phyloP scores from a whole-genome alignment of 1,140 invertebrate genomes.

The Plodia interpunctella region DNA sequence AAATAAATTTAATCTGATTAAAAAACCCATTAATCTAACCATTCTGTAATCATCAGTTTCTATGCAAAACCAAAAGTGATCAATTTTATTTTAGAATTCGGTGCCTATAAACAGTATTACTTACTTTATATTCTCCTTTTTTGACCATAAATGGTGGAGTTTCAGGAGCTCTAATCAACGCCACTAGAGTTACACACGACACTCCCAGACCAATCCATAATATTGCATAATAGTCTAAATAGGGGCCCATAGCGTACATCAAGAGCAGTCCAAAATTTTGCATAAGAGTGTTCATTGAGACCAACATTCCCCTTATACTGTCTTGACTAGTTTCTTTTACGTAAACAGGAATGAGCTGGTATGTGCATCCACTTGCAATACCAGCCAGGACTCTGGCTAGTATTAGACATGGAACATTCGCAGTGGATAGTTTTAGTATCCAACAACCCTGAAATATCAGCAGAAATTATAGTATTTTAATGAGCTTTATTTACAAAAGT shows the following conservation, averaged over 20 bases:
- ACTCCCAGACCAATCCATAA: constrained; percentile 19
- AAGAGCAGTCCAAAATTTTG: constrained; percentile 27
- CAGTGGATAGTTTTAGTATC: constrained; percentile 21
- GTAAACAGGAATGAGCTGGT: constrained; percentile 22
- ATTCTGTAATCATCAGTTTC: too few relatives aligned
- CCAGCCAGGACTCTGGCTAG: constrained; percentile 24
- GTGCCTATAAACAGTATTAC: not conserved
- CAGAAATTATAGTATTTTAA: not conserved
- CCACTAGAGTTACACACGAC: constrained; percentile 2
- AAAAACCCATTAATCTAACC: too few relatives aligned
- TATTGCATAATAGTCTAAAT: constrained; percentile 53
- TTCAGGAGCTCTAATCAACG: constrained; percentile 21
- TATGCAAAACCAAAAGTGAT: too few relatives aligned
- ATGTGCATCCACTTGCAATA: constrained; percentile 22
- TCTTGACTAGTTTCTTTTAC: constrained; percentile 30
- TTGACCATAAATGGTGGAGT: constrained; percentile 24
- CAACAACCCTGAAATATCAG: constrained; percentile 24
- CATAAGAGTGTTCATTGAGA: constrained; percentile 17
- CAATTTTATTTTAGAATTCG: not conserved
- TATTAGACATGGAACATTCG: constrained; percentile 15
- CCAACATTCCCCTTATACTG: constrained; percentile 19
- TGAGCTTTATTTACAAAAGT: too few relatives aligned
- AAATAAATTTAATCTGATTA: too few relatives aligned
- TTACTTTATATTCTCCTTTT: constrained; percentile 19
- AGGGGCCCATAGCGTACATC: constrained; percentile 76